phyloP scores from a whole-genome alignment of 2,113 vertebrate species.

The Limanda limanda region DNA sequence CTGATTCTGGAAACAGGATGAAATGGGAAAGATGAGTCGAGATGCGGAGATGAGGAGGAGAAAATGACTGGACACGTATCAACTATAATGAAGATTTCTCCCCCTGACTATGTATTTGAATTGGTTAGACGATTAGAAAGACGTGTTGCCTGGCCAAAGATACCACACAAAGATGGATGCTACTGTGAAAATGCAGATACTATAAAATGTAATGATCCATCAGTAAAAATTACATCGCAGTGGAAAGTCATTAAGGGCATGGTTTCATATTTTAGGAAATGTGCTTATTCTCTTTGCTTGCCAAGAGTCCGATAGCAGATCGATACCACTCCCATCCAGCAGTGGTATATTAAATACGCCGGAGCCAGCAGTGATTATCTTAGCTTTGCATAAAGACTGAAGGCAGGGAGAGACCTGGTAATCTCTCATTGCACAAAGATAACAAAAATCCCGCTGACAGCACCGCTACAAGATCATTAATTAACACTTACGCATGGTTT shows the following conservation, averaged over 20 bases:
- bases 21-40: conserved; percentile 37
- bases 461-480: not conserved
- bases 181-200: not conserved
- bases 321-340: not conserved
- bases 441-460: not conserved
- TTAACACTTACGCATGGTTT: not conserved
- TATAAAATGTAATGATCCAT: not conserved
- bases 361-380: not conserved
- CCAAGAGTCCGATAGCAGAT: not conserved
- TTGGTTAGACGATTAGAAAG: not conserved
- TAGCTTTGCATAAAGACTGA: conserved; percentile 1
- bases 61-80: conserved; percentile 48
- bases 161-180: not conserved
- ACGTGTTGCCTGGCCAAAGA: conserved; percentile 3
- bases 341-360: not conserved
- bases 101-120: not conserved
- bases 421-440: not conserved
- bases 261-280: conserved; percentile 1
- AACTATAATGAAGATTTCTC: conserved; percentile 34
- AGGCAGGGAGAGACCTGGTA: not conserved
- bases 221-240: not conserved
- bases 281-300: not conserved
- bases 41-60: conserved; percentile 51
- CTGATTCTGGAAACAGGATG: conserved; percentile 29
- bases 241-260: not conserved